Percentiles rank a stretch among this genome's conserved stretches.
Conservation (phyloP, 2,888 invertebrate genomes). For the Prosapia bicincta region DNA sequence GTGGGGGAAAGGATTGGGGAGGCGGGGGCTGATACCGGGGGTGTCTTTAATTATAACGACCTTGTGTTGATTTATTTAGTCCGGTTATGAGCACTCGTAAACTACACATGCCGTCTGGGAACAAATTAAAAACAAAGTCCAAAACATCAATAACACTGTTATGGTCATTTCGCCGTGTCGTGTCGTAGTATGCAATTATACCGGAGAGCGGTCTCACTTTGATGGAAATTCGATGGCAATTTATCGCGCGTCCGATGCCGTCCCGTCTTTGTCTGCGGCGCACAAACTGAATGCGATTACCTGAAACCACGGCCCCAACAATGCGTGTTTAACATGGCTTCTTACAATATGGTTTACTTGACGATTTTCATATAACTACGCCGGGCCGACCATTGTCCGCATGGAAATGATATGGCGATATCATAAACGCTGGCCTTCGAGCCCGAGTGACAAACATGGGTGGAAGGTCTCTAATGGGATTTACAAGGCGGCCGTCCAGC, state of each 20-base stretch:
- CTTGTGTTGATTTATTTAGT: constrained; percentile 26
- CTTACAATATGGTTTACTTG: background rate
- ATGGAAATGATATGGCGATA: background rate
- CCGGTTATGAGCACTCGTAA: constrained; percentile 26
- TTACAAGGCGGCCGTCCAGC: background rate
- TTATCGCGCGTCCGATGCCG: background rate
- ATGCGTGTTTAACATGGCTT: background rate
- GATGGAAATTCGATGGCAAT: constrained; percentile 2
- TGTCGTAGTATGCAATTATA: background rate
- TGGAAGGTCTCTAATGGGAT: background rate
- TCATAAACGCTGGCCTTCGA: background rate
- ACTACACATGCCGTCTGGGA: constrained; percentile 21
- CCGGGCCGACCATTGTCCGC: background rate
- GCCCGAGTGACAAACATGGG: background rate
- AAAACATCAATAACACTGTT: background rate
- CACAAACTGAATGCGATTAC: background rate
- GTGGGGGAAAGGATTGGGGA: background rate
- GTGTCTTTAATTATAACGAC: constrained; percentile 21
- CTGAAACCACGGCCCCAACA: background rate
- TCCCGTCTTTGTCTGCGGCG: background rate
- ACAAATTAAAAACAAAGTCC: background rate
- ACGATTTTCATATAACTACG: background rate
- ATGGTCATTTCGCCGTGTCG: background rate
- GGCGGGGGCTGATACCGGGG: background rate
- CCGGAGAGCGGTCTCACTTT: background rate